phyloP scores from a whole-genome alignment of 2,113 vertebrate species.

The Hylia prasina region DNA sequence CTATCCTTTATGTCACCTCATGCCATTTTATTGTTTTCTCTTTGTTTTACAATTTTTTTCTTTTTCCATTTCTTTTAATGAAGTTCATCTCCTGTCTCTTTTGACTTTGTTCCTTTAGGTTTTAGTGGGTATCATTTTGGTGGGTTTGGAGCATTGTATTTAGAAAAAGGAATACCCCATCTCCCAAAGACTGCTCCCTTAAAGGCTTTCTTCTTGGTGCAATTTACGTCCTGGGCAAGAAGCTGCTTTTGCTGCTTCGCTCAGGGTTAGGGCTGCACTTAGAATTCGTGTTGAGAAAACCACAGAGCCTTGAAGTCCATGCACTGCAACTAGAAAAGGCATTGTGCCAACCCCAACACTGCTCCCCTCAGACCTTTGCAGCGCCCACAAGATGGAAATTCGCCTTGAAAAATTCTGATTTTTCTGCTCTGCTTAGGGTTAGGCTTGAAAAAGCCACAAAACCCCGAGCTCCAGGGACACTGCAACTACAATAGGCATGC shows the following conservation, averaged over 20 bases:
- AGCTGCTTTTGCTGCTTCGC: background rate
- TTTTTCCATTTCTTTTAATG: background rate
- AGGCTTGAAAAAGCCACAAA: background rate
- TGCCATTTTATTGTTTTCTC: background rate
- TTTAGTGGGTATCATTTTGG: background rate
- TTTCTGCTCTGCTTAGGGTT: background rate
- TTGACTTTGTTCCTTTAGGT: background rate
- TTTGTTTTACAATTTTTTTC: background rate
- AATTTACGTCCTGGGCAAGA: background rate
- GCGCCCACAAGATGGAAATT: background rate
- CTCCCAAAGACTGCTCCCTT: background rate
- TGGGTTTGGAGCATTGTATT: background rate
- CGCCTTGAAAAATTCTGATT: background rate
- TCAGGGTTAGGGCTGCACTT: background rate
- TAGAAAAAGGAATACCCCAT: background rate
- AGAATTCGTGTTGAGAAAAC: background rate
- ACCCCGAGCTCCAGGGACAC: background rate
- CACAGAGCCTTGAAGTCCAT: background rate
- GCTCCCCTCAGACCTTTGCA: background rate
- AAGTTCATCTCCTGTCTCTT: accelerated
- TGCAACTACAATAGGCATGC: background rate
- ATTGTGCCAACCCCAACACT: no score
- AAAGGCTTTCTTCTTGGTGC: background rate
- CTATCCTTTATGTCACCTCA: background rate
- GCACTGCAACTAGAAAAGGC: background rate